A percentile compares a stretch with the other conserved stretches of the same genome.
Evolutionary conservation across 2,797 vertebrate genomes (phyloP).

Genomic region (Acomys russatus): DNA sequence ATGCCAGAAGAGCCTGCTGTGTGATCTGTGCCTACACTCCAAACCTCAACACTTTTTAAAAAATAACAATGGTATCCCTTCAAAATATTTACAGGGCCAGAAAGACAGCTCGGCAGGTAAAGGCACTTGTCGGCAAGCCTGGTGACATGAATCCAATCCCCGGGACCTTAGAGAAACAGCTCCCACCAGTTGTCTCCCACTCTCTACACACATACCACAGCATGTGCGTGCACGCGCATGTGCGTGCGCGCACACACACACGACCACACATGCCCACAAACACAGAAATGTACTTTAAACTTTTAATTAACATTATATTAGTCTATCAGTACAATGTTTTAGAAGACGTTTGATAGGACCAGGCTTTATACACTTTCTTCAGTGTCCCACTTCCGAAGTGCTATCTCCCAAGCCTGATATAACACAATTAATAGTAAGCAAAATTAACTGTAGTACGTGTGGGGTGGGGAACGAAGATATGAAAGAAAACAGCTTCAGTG

Average conservation of each 20-base stretch:
- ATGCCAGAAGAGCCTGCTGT: constrained; percentile 8
- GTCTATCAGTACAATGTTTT: background rate
- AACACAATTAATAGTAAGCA: constrained; percentile 60
- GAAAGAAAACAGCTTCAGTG: background rate
- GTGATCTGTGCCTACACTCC: background rate
- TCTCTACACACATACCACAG: background rate
- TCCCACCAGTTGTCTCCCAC: background rate
- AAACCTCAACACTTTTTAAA: constrained; percentile 45
- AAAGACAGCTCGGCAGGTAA: background rate
- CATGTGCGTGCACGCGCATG: too few relatives aligned
- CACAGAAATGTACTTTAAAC: background rate
- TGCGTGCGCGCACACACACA: too few relatives aligned
- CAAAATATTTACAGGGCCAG: background rate
- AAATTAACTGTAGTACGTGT: constrained; percentile 50
- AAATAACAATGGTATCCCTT: background rate
- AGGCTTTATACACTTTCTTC: background rate
- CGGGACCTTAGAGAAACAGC: background rate
- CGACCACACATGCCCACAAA: background rate
- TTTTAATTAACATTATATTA: background rate
- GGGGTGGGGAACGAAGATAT: background rate
- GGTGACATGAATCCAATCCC: background rate
- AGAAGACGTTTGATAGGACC: constrained; percentile 13
- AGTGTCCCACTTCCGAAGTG: background rate
- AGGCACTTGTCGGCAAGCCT: background rate
- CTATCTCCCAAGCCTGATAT: background rate